Evolutionary conservation across 2,113 vertebrate genomes (phyloP), one percentile per base, ranked within the genome.

Genomic region (Shinisaurus crocodilurus): DNA sequence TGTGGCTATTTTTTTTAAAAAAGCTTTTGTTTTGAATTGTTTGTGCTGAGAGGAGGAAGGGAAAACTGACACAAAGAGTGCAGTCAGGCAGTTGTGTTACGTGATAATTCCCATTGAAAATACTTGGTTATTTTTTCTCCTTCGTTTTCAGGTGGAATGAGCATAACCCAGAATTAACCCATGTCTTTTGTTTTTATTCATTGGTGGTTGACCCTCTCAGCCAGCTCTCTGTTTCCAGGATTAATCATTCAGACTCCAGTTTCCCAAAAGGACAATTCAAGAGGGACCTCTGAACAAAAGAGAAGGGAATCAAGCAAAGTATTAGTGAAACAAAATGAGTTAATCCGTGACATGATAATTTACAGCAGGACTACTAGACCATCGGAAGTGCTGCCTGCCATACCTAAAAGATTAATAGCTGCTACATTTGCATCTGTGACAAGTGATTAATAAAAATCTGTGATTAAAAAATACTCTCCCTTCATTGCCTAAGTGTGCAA

Each of bases 261-360:
- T 96, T 95, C 96, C 96, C 95, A 92, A 92, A 93, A 57, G 94
- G 94, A 96, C 96, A 96, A 95, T 96, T 92, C 88, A 84, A 85
- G 90, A 82, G 83, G 92, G 79, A 94, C 94, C 95, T 93, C 88
- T 94, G 69, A 69, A 70, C 90, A 95, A 96, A 95, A 94, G 89
- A 90, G 88, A 93, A 91, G 85, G 93, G 90, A 95, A 93, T 92
- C 92, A 96, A 96, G 81, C 70, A 82, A 94, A 96, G 89, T 95
- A 96, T 96, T 96, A 96, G 93, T 94, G 94, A 95, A 97, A 96
- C 89, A 94, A 96, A 97, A 96, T 91, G 86, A 90, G 96, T 97
- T 97, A 96, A 96, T 96, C 94, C 94, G 89, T 96, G 95, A 97
- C 96, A 93, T 94, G 91, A 95, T 97, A 96, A 96, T 97, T 97